Evolutionary conservation across 1,140 invertebrate species (phyloP).

Genomic region (Macrocentrus cingulum): DNA sequence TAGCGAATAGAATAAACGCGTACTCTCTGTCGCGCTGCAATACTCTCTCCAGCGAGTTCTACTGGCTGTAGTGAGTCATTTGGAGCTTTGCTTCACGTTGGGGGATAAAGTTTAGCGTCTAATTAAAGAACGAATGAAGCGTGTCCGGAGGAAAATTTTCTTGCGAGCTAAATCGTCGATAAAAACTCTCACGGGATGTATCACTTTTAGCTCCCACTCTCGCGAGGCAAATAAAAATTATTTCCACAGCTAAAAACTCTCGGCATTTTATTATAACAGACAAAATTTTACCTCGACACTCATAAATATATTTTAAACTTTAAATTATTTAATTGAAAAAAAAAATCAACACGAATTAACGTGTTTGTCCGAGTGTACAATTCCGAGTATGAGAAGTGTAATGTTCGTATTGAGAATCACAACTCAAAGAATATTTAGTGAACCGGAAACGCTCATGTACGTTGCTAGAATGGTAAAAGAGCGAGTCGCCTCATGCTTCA

Average conservation of each 20-base stretch:
- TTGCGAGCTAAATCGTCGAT: no score
- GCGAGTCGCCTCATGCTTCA: constrained; percentile 5
- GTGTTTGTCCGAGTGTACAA: no score
- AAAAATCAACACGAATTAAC: no score
- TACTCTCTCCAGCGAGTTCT: not conserved
- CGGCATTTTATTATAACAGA: no score
- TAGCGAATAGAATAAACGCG: constrained; percentile 7
- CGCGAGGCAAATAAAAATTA: no score
- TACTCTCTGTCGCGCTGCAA: not conserved
- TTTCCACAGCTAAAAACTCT: no score
- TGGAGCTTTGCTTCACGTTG: not conserved
- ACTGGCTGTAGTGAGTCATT: not conserved
- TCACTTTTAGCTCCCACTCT: no score
- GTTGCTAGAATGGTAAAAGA: constrained; percentile 20
- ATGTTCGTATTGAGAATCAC: constrained; percentile 4
- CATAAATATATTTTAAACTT: no score
- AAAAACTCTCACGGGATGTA: no score
- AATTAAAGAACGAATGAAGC: constrained; percentile 15
- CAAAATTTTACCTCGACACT: no score
- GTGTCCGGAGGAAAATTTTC: not conserved
- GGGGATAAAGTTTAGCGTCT: constrained; percentile 9
- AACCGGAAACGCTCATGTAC: constrained; percentile 22
- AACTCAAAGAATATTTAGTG: constrained; percentile 15
- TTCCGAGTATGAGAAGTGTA: no score
- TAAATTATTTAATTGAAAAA: no score